Evolutionary conservation across 2,113 vertebrate genomes (phyloP).

Genomic region (Otis tarda): DNA sequence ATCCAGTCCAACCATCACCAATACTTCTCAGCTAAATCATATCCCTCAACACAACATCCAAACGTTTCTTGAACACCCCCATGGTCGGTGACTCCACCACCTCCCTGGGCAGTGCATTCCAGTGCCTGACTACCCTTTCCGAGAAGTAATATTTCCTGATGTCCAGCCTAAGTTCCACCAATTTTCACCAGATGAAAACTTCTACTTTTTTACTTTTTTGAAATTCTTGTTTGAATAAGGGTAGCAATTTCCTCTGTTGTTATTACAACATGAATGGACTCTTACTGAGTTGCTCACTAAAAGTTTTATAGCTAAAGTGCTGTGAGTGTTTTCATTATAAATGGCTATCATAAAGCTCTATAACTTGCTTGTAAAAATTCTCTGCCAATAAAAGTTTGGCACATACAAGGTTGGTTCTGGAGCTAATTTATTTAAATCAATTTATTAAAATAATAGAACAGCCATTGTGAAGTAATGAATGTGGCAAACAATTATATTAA

Average conservation of each 20-base stretch:
- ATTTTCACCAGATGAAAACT: neutral
- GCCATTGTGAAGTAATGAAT: constrained; percentile 9
- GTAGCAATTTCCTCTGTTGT: constrained; percentile 33
- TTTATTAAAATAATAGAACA: constrained; percentile 29
- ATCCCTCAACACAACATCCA: too few species aligned
- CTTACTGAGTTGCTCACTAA: constrained; percentile 1
- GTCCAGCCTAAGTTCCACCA: too few species aligned
- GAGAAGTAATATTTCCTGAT: too few species aligned
- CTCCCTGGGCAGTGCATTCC: too few species aligned
- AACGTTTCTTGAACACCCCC: too few species aligned
- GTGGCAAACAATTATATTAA: constrained; percentile 18
- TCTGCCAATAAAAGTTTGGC: constrained; percentile 31
- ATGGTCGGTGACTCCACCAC: too few species aligned
- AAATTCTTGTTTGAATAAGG: constrained; percentile 1
- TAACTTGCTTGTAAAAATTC: constrained; percentile 49
- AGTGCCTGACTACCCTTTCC: too few species aligned
- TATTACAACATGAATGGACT: constrained; percentile 24
- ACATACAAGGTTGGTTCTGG: neutral
- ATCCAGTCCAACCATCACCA: too few species aligned
- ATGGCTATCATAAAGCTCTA: constrained; percentile 22
- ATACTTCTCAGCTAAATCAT: too few species aligned
- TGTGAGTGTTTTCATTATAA: constrained; percentile 51
- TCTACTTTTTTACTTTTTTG: neutral
- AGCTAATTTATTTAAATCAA: constrained; percentile 53
- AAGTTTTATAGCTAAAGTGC: constrained; percentile 49